Conservation (phyloP, 2,113 vertebrate species). For the Falco punctatus region DNA sequence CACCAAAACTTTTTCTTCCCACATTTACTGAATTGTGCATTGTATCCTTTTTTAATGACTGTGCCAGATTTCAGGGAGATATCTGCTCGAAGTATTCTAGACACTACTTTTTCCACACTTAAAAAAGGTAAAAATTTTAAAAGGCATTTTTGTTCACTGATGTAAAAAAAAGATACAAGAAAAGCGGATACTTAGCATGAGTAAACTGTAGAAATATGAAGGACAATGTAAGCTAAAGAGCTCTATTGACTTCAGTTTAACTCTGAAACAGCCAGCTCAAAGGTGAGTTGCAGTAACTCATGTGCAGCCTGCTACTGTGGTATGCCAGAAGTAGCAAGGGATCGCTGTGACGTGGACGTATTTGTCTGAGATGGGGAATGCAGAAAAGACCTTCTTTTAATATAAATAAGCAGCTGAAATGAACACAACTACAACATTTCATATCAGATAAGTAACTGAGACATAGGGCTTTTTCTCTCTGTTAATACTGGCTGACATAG, state of each 20-base stretch:
- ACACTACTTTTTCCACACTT: conserved; percentile 52
- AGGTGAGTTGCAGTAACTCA: neutral
- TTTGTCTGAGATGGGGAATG: neutral
- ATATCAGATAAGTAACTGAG: neutral
- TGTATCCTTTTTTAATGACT: neutral
- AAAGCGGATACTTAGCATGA: neutral
- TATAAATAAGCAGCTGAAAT: neutral
- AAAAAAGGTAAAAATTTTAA: conserved; percentile 17
- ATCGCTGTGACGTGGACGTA: neutral
- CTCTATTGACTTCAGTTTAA: neutral
- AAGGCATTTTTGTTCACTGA: conserved; percentile 28
- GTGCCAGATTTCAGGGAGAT: conserved; percentile 61
- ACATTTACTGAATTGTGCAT: conserved; percentile 11
- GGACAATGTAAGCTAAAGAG: neutral
- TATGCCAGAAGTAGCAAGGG: neutral
- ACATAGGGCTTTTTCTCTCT: neutral
- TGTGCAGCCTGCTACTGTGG: neutral
- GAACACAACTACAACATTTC: neutral
- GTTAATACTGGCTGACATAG: neutral
- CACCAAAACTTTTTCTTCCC: conserved; percentile 48
- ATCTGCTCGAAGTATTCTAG: conserved; percentile 52
- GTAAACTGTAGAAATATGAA: conserved; percentile 36
- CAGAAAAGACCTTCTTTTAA: neutral
- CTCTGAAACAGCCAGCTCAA: neutral
- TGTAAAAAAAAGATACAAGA: neutral